These are phyloP conservation scores for Montipora sp. DNA, from an alignment of 64 coral and sea anemone genomes.

Conservation along the genomic window DNA sequence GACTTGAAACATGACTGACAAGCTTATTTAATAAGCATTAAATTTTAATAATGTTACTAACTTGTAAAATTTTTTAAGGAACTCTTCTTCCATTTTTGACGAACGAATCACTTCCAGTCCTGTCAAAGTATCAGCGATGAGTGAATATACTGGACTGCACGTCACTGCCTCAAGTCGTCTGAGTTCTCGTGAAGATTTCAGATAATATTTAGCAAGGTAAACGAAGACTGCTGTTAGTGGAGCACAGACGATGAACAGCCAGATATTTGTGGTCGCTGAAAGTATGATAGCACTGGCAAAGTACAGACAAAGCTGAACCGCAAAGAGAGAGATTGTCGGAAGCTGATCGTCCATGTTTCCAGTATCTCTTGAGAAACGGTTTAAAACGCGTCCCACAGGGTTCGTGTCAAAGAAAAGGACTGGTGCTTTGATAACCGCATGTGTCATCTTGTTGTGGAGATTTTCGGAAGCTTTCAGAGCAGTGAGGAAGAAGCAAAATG, in stretches of 20 bases:
- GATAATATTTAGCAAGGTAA: constrained; percentile 45
- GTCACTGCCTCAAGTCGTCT: constrained; percentile 63
- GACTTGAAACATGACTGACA: no score
- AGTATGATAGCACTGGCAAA: constrained; percentile 3
- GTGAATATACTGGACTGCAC: constrained; percentile 76
- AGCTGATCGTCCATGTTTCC: constrained; percentile 57
- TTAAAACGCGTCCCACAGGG: constrained; percentile 68
- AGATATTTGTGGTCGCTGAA: constrained; percentile 49
- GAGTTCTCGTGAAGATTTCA: constrained; percentile 51
- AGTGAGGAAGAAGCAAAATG: constrained; percentile 19
- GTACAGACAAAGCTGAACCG: background rate
- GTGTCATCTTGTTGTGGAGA: constrained; percentile 65
- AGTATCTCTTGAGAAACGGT: constrained; percentile 79
- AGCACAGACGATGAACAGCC: constrained; percentile 41
- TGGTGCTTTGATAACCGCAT: constrained; percentile 51
- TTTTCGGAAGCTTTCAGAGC: constrained; percentile 59
- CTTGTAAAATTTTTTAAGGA: constrained; percentile 61
- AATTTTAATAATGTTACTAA: background rate
- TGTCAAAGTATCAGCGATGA: constrained; percentile 59
- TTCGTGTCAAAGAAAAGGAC: constrained; percentile 79
- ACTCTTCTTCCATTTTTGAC: constrained; percentile 53
- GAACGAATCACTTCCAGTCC: constrained; percentile 74
- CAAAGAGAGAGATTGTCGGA: constrained; percentile 1
- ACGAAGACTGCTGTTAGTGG: constrained; percentile 44
- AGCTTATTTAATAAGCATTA: background rate